Conservation (phyloP, 2,797 vertebrate genomes). For the Gymnocypris eckloni region DNA sequence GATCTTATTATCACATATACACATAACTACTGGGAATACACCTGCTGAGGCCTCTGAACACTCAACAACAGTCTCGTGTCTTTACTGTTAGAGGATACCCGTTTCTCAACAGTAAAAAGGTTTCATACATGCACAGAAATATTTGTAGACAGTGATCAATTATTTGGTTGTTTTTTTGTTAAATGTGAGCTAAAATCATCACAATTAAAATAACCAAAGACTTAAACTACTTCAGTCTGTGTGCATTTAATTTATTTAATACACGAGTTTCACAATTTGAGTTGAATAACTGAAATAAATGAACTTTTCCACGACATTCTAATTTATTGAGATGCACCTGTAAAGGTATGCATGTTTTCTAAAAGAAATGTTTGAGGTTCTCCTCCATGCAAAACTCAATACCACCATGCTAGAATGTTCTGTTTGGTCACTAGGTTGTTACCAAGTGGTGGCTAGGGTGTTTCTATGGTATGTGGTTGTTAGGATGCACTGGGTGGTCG, state of each 20-base stretch:
- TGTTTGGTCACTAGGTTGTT: neutral
- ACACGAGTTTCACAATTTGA: too few relatives aligned
- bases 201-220: too few relatives aligned
- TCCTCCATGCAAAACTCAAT: neutral
- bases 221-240: too few relatives aligned
- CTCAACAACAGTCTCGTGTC: neutral
- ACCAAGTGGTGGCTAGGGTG: neutral
- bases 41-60: neutral
- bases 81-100: neutral
- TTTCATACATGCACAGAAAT: neutral
- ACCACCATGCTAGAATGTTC: neutral
- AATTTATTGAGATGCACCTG: too few relatives aligned
- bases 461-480: neutral
- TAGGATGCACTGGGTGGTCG: too few relatives aligned
- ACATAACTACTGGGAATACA: slow-evolving; percentile 31
- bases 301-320: too few relatives aligned
- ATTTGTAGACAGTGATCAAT: neutral
- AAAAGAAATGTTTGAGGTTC: neutral
- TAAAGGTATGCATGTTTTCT: too few relatives aligned
- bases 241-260: too few relatives aligned
- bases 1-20: slow-evolving; percentile 46
- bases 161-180: too few relatives aligned
- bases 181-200: too few relatives aligned
- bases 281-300: too few relatives aligned
- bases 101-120: neutral